phyloP scores from a whole-genome alignment of 2,888 invertebrate genomes.

The Sturmia bella region DNA sequence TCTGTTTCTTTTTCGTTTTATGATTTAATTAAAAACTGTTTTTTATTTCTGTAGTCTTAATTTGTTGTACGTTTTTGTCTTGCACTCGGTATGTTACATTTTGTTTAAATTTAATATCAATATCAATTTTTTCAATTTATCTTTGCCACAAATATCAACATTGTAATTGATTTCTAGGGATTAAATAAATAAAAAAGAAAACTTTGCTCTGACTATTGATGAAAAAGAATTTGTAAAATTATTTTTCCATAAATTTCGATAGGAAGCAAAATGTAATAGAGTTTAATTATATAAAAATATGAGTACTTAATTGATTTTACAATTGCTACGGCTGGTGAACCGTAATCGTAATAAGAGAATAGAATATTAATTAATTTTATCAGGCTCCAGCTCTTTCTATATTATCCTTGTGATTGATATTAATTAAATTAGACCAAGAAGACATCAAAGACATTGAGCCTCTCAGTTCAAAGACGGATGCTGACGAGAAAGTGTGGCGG shows the following conservation, averaged over 20 bases:
- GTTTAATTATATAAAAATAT: no score
- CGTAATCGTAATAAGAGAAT: no score
- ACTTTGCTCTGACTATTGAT: neutral
- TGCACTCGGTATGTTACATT: neutral
- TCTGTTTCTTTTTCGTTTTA: neutral
- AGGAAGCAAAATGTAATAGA: no score
- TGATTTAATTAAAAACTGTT: slow-evolving; percentile 47
- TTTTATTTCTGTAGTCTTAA: neutral
- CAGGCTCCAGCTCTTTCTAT: no score
- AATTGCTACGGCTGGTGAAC: no score
- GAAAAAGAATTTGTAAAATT: neutral
- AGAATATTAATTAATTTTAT: no score
- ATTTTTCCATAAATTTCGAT: neutral
- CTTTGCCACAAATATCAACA: neutral
- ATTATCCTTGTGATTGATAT: no score
- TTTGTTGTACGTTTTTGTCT: neutral
- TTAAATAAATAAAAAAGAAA: slow-evolving; percentile 5
- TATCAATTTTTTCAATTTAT: neutral
- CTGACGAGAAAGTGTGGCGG: no score
- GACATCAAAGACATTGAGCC: no score
- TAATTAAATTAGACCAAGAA: no score
- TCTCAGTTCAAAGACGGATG: no score
- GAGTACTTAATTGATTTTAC: no score
- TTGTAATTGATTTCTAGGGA: slow-evolving; percentile 4
- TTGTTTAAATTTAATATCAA: slow-evolving; percentile 22